Conservation (phyloP, 2,797 vertebrate genomes). For the Amblyopsis hoosieri region DNA sequence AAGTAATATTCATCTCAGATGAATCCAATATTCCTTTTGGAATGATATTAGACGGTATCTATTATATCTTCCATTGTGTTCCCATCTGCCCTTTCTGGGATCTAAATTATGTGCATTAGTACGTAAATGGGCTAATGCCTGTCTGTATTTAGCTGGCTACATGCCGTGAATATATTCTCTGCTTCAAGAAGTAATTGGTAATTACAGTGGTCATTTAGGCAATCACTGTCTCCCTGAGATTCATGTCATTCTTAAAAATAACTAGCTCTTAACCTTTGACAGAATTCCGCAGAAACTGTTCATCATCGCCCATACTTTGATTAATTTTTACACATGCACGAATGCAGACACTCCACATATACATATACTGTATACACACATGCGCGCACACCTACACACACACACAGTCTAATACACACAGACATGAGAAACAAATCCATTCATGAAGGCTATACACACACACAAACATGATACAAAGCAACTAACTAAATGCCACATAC, state of each 20-base stretch:
- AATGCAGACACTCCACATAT: conserved; percentile 52
- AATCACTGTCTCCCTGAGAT: conserved; percentile 99
- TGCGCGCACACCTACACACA: conserved; percentile 54
- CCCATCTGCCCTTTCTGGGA: conserved; percentile 99
- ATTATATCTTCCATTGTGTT: conserved; percentile 99
- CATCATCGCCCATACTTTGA: conserved; percentile 99
- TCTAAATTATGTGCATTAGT: conserved; percentile 99
- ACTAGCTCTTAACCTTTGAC: conserved; percentile 99
- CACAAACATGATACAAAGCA: neutral
- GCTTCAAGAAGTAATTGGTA: conserved; percentile 99
- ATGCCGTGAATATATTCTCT: conserved; percentile 99
- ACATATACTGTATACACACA: conserved; percentile 75
- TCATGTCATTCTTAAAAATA: conserved; percentile 99
- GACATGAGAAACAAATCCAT: conserved; percentile 31
- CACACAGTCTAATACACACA: conserved; percentile 52
- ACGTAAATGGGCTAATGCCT: conserved; percentile 99
- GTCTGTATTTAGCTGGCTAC: conserved; percentile 99
- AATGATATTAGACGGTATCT: conserved; percentile 99
- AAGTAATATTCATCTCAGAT: conserved; percentile 99
- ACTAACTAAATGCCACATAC: neutral
- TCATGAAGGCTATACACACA: neutral
- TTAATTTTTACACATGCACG: conserved; percentile 98
- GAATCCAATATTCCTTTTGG: conserved; percentile 99
- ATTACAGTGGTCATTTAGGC: conserved; percentile 99
- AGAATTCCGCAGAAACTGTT: conserved; percentile 99